Percentiles rank a stretch among this genome's conserved stretches.
Conservation (phyloP, 2,797 vertebrate genomes). For the Rhabdomys pumilio region DNA sequence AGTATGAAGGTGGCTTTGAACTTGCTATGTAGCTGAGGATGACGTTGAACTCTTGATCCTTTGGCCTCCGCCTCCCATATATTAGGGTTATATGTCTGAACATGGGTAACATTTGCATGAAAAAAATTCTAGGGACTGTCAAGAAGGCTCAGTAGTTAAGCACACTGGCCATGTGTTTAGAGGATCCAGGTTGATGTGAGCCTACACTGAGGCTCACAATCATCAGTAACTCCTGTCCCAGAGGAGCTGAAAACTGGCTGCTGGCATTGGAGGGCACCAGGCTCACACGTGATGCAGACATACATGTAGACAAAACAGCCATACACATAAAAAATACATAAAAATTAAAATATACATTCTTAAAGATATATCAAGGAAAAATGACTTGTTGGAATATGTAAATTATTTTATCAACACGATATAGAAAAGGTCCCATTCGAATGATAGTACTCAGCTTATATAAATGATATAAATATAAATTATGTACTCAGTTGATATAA, state of each 20-base stretch:
- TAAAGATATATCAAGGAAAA: not conserved
- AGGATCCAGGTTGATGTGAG: no score
- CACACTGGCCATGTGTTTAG: not conserved
- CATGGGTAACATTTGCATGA: not conserved
- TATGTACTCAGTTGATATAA: not conserved
- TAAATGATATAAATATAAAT: not conserved
- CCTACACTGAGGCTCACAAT: not conserved
- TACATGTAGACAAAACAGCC: not conserved
- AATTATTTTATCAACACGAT: not conserved
- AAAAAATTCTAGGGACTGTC: not conserved
- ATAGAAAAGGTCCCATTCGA: not conserved
- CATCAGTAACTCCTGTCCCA: not conserved
- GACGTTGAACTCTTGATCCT: not conserved
- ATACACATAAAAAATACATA: not conserved
- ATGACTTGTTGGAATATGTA: slow-evolving; percentile 39
- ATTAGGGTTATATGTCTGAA: not conserved
- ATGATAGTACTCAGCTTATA: slow-evolving; percentile 22
- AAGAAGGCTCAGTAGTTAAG: not conserved
- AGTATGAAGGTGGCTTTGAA: not conserved
- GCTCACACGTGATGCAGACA: not conserved
- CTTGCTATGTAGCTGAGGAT: not conserved
- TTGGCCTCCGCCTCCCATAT: not conserved
- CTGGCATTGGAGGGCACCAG: not conserved
- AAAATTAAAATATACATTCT: not conserved
- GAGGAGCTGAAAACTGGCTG: not conserved